These are phyloP conservation scores for Lutraria rhynchaena DNA, from an alignment of 1,140 invertebrate species.

Conservation along the genomic window DNA sequence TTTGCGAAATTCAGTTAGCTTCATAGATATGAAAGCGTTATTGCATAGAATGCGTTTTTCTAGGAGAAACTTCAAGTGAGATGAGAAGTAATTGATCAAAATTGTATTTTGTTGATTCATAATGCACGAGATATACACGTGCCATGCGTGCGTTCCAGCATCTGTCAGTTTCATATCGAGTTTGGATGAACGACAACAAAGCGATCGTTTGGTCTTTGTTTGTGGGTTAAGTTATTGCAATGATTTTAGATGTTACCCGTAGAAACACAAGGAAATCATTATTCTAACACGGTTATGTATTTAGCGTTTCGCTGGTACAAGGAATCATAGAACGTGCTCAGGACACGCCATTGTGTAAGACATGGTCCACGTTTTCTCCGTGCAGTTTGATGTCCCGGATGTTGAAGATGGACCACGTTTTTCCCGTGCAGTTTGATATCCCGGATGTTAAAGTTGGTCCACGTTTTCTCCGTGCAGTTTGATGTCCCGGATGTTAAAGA, in stretches of 20 bases:
- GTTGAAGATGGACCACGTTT: neutral
- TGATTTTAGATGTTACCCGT: neutral
- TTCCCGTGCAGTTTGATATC: neutral
- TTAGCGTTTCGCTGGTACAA: neutral
- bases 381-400: neutral
- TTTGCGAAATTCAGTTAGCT: conserved; percentile 21
- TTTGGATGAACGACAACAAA: conserved; percentile 29
- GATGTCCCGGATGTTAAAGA: too few species aligned
- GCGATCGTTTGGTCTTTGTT: conserved; percentile 4
- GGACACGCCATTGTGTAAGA: neutral
- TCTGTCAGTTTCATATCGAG: conserved; percentile 9
- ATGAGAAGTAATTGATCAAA: conserved; percentile 49
- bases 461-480: too few species aligned
- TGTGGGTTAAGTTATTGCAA: neutral
- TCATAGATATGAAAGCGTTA: conserved; percentile 23
- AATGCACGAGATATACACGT: conserved; percentile 13
- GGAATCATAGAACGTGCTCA: neutral
- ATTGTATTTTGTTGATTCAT: conserved; percentile 49
- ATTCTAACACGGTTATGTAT: conserved; percentile 11
- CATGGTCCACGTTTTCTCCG: neutral
- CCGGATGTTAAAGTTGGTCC: too few species aligned
- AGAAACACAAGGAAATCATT: neutral
- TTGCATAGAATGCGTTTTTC: conserved; percentile 9
- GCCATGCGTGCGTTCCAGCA: conserved; percentile 40
- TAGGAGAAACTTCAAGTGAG: conserved; percentile 21